Percentiles rank a stretch among this genome's conserved stretches.
phyloP scores from a whole-genome alignment of 2,113 vertebrate species.

The Pteropus alecto region DNA sequence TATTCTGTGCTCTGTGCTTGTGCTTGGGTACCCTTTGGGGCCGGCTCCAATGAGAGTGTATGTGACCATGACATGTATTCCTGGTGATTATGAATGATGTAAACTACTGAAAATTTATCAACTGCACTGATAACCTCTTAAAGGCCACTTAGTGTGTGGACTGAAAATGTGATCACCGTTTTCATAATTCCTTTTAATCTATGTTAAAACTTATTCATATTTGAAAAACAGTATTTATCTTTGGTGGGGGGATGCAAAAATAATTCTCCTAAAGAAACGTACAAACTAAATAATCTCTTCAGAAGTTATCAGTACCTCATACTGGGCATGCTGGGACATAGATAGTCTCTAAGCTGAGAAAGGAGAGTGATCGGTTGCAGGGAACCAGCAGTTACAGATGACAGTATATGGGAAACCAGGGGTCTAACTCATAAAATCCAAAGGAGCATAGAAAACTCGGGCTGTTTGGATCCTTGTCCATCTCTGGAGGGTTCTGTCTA shows the following conservation, averaged over 20 bases:
- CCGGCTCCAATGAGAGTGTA: background rate
- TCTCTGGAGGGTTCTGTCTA: background rate
- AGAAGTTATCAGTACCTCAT: background rate
- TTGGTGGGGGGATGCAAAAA: background rate
- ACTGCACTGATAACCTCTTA: background rate
- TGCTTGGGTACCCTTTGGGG: background rate
- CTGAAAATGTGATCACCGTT: background rate
- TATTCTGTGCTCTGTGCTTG: fast-evolving
- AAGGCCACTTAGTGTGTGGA: background rate
- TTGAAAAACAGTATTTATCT: background rate
- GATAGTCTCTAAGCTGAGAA: background rate
- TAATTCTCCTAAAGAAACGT: background rate
- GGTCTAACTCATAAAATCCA: background rate
- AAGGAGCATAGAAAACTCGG: background rate
- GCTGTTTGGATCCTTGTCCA: background rate
- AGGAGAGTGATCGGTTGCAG: background rate
- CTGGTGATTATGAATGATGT: background rate
- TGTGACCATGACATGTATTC: background rate
- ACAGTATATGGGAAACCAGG: background rate
- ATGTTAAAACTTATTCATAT: background rate
- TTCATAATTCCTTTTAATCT: background rate
- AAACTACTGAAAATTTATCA: background rate
- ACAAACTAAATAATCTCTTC: background rate
- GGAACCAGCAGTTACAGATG: background rate
- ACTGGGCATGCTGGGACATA: background rate